These are phyloP conservation scores for Pogoniulus pusillus DNA, from an alignment of 2,797 vertebrate genomes.

Conservation along the genomic window DNA sequence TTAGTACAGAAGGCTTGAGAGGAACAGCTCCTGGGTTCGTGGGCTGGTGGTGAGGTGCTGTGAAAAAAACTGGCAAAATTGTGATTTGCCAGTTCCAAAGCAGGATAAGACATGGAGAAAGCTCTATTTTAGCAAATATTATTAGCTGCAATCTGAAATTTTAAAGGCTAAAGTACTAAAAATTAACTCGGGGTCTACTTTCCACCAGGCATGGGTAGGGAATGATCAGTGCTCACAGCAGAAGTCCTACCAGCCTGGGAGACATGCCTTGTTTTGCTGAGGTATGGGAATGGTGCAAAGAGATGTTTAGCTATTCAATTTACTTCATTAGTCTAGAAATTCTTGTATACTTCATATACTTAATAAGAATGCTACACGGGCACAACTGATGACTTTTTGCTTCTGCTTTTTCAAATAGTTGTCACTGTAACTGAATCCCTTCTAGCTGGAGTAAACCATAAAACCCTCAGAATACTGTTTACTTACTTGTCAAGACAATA, in stretches of 20 bases:
- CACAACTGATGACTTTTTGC: neutral
- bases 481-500: neutral
- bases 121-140: neutral
- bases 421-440: neutral
- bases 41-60: neutral
- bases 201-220: neutral
- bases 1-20: neutral
- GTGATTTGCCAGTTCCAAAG: neutral
- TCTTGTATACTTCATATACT: neutral
- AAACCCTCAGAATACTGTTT: neutral
- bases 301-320: neutral
- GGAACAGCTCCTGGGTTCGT: neutral
- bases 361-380: neutral
- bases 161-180: neutral
- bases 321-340: neutral
- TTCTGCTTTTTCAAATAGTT: neutral
- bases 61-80: neutral
- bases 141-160: neutral
- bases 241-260: neutral
- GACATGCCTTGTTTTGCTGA: neutral
- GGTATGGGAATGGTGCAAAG: neutral
- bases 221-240: neutral
- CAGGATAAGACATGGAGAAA: neutral
- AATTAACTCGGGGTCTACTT: neutral
- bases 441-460: neutral